These are phyloP conservation scores for Mesorhabditis spiculigera DNA, from an alignment of 2,888 invertebrate species.

Conservation along the genomic window DNA sequence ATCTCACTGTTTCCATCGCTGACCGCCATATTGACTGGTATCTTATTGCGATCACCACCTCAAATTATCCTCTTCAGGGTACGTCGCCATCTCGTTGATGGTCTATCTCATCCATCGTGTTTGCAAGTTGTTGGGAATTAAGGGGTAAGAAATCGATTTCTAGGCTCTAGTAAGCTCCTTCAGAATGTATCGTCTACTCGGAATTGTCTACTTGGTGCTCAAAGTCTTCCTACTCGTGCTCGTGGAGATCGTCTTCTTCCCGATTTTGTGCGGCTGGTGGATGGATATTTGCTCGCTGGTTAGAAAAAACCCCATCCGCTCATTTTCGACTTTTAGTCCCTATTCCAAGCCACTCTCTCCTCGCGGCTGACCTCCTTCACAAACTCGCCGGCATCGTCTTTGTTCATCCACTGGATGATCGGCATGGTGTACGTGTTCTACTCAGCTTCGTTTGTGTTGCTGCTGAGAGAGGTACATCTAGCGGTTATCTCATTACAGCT, in stretches of 20 bases:
- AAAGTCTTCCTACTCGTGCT: conserved; percentile 85
- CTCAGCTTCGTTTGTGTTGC: conserved; percentile 90
- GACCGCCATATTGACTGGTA: conserved; percentile 31
- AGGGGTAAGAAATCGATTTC: conserved; percentile 66
- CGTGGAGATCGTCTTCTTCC: conserved; percentile 93
- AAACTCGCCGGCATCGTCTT: conserved; percentile 88
- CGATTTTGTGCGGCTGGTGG: conserved; percentile 98
- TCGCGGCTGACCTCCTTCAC: conserved; percentile 78
- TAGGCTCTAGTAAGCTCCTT: conserved; percentile 12
- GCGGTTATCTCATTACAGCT: conserved; percentile 62
- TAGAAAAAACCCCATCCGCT: conserved; percentile 29
- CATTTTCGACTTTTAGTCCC: conserved; percentile 32
- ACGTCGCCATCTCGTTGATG: conserved; percentile 79
- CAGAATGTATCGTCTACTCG: conserved; percentile 64
- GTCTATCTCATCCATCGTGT: conserved; percentile 80
- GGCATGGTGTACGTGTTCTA: conserved; percentile 99
- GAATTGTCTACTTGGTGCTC: conserved; percentile 68
- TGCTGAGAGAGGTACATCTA: conserved; percentile 73
- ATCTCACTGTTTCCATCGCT: conserved; percentile 67
- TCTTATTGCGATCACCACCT: conserved; percentile 4
- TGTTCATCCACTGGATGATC: conserved; percentile 97
- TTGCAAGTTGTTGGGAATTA: conserved; percentile 76
- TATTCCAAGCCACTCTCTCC: conserved; percentile 71
- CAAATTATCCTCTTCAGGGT: conserved; percentile 72
- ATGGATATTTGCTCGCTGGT: conserved; percentile 89